These are phyloP conservation scores for Micronycteris hirsuta DNA, from an alignment of 2,113 vertebrate genomes.

Conservation along the genomic window DNA sequence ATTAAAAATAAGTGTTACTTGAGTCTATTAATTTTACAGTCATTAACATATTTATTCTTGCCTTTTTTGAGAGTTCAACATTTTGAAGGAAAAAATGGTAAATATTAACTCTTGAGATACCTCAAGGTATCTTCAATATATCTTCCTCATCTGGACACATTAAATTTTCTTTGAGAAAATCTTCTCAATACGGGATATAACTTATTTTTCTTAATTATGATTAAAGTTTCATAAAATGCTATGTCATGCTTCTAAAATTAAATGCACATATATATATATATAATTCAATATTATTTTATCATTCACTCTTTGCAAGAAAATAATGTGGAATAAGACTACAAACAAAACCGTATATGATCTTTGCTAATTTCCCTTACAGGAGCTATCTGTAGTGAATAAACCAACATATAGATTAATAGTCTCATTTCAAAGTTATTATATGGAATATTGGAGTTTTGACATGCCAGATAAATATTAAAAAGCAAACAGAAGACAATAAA, in stretches of 20 bases:
- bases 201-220: background rate
- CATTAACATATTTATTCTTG: background rate
- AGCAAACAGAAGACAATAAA: constrained; percentile 6
- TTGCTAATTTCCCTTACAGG: background rate
- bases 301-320: background rate
- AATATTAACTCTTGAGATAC: background rate
- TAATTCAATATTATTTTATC: background rate
- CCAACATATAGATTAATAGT: background rate
- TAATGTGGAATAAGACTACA: background rate
- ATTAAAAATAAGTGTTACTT: background rate
- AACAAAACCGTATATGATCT: background rate
- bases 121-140: background rate
- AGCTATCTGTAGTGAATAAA: background rate
- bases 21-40: background rate
- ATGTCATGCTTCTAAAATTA: background rate
- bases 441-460: background rate
- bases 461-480: constrained; percentile 8
- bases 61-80: background rate
- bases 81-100: background rate
- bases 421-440: constrained; percentile 21
- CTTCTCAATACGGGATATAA: background rate
- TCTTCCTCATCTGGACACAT: background rate
- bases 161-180: background rate
- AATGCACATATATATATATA: background rate
- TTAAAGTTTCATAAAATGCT: background rate